Evolutionary conservation across 2,797 vertebrate genomes (phyloP), one percentile per base, ranked within the genome.

Genomic region (Sarcoramphus papa): DNA sequence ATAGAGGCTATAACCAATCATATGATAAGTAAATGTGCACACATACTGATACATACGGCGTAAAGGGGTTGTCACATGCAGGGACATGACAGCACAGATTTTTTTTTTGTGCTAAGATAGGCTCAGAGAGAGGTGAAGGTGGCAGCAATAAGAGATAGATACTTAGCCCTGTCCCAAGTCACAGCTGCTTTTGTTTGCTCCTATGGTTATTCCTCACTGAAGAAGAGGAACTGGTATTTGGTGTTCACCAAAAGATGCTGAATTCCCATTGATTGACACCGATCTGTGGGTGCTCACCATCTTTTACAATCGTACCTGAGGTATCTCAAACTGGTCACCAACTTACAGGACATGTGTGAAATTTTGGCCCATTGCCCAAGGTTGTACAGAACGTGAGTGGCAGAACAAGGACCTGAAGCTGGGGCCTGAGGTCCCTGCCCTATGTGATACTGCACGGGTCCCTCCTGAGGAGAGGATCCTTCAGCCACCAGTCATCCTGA

Each of bases 371-470:
- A 11, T 47, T 54, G 59, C 28, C 40, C 60, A 27, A 25, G 45
- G 31, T 22, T 62, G 12, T 14, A 24, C 18, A 51, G 67, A 53
- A 28, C 0, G 0, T 4, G 33, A 76, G 27, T 11, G 54, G 35
- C 41, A 88, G 48, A 50, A 63, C 7, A 15, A 35, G 19, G 21
- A 59, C 12, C 35, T 51, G 33, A 57, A 41, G 56, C 16, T 22
- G 41, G 21, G 17, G 30, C 22, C 37, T 23, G 65, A 65, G 50
- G 56, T 45, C 68, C 40, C 53, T 54, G 33, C 10, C 30, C 47
- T 23, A 6, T 6, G 22, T 1, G 1, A 30, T 35, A 53, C n/a
- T 16, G 14, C 43, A 11, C 0, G 0, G 35, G 5, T 84, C 48
- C 48, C 56, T 85, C 50, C 79, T 7, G 33, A 50, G 7, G 14